Evolutionary conservation across 1,140 invertebrate genomes (phyloP).

Genomic region (Calephelis nemesis): DNA sequence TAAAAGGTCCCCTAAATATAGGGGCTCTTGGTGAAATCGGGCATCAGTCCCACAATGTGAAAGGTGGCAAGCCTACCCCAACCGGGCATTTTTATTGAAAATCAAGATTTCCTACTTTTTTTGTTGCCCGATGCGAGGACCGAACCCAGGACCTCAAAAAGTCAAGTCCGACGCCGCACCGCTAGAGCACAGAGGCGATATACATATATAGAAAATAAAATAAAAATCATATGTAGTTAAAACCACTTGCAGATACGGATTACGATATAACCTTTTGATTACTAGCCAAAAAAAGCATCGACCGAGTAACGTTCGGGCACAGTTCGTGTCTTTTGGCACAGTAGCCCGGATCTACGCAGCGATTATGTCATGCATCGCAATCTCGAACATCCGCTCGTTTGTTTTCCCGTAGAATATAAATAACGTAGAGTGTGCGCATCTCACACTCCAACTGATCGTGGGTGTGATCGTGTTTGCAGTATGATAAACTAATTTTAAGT

Average conservation of each 20-base stretch:
- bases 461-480: neutral
- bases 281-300: constrained; percentile 60
- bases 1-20: no score
- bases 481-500: neutral
- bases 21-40: no score
- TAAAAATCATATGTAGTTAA: no score
- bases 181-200: no score
- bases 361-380: constrained; percentile 73
- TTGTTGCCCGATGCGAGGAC: no score
- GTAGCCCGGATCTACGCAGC: constrained; percentile 63
- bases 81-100: no score
- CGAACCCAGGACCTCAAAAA: no score
- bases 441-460: neutral
- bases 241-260: constrained; percentile 41
- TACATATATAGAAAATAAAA: no score
- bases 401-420: constrained; percentile 25
- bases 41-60: no score
- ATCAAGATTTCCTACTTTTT: no score
- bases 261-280: constrained; percentile 69
- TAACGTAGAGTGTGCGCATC: neutral
- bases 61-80: no score
- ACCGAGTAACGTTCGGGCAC: constrained; percentile 47
- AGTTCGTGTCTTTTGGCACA: constrained; percentile 61
- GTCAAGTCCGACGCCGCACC: no score
- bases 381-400: constrained; percentile 51